Evolutionary conservation across 2,888 invertebrate genomes (phyloP).

Genomic region (Belgica antarctica): DNA sequence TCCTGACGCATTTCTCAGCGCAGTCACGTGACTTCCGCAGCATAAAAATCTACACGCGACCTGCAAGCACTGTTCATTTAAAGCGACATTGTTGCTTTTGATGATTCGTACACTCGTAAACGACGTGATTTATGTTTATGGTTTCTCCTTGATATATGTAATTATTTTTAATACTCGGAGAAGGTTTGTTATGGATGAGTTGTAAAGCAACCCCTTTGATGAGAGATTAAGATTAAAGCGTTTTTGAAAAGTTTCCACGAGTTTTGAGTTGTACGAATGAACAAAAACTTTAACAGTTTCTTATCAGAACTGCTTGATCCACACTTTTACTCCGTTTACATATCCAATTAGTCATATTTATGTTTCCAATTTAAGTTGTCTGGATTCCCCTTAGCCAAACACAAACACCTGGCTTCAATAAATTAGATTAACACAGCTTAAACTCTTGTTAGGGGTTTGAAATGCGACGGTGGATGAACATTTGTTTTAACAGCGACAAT

Average conservation of each 20-base stretch:
- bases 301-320: neutral
- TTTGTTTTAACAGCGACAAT: no score
- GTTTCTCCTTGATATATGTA: constrained; percentile 22
- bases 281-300: no score
- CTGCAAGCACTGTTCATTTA: constrained; percentile 12
- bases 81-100: constrained; percentile 28
- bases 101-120: constrained; percentile 12
- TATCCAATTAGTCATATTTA: constrained; percentile 15
- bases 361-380: constrained; percentile 8
- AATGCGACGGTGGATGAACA: no score
- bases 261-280: no score
- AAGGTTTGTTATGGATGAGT: neutral
- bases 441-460: no score
- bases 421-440: no score
- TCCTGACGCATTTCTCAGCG: no score
- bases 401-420: neutral
- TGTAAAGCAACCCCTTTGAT: neutral
- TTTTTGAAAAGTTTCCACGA: neutral
- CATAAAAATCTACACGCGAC: constrained; percentile 37
- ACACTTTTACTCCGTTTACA: neutral
- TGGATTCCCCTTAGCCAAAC: neutral
- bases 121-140: constrained; percentile 39
- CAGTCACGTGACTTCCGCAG: constrained; percentile 29
- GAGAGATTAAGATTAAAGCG: no score
- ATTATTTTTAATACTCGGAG: constrained; percentile 4